Evolutionary conservation across 1,140 invertebrate species (phyloP), one percentile per base, ranked within the genome.

Genomic region (Hyphantria cunea): DNA sequence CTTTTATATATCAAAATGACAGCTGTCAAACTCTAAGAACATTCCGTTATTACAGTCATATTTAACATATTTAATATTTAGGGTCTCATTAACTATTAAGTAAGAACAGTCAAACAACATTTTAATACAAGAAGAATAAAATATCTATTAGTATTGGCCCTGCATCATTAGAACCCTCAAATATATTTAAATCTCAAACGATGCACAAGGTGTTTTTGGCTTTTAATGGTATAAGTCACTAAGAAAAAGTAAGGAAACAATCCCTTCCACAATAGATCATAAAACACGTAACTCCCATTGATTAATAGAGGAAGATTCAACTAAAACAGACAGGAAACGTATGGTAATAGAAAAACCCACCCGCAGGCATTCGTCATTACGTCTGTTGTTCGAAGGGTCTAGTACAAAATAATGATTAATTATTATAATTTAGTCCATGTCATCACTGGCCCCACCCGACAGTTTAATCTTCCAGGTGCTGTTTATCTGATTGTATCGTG

Each of bases 371-470:
- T 71, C 76, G 63, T 82, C 78, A 83, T 83, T 83, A 83, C 70
- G 55, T 41, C 51, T 71, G 68, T 68, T 71, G 70, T 76, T 70
- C 68, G 64, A 62, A 70, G 76, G 76, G 80, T 78, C 72, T 56
- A 62, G 76, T 76, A 68, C 64, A 76, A 78, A 78, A 78, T 86
- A 80, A 80, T 86, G 82, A 89, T 89, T 86, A 89, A 89, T 89
- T 82, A 78, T 74, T 67, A 72, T 78, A 82, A 84, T 86, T 82
- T 81, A 78, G 71, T 82, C 68, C 77, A 75, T 80, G 81, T 89
- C 84, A 89, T 85, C 78, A 80, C 33, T 47, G 65, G 51, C 49
- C 63, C 74, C 74, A 65, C 74, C 78, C 74, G 64, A 78, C 72
- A 70, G 74, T 84, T 80, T 80, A 82, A 79, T 79, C 72, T 78